Conservation (phyloP, 2,888 invertebrate genomes). For the Folsomia manolachei region DNA sequence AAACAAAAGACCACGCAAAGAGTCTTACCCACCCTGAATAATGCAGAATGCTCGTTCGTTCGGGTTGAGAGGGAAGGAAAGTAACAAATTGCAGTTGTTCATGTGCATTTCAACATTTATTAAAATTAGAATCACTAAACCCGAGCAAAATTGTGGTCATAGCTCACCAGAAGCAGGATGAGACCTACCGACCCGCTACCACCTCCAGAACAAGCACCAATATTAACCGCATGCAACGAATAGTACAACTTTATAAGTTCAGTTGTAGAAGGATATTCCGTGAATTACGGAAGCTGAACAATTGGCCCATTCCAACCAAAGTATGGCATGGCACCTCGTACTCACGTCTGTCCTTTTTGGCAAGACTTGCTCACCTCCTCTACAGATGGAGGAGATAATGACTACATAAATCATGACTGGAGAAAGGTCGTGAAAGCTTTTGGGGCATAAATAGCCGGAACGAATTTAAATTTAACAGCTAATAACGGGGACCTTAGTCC, state of each 20-base stretch:
- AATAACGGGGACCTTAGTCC: neutral
- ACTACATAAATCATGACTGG: conserved; percentile 4
- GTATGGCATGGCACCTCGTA: neutral
- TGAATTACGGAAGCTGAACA: neutral
- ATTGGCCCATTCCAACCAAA: too few species aligned
- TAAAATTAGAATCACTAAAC: conserved; percentile 15
- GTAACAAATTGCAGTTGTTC: neutral
- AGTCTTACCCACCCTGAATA: too few species aligned
- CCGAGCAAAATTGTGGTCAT: neutral
- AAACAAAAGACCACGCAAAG: too few species aligned
- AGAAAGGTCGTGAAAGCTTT: neutral
- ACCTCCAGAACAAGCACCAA: too few species aligned
- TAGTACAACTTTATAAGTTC: too few species aligned
- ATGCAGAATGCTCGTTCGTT: too few species aligned
- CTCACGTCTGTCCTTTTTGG: too few species aligned
- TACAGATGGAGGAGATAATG: neutral
- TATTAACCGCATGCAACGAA: neutral
- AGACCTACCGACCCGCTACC: too few species aligned
- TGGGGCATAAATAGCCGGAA: neutral
- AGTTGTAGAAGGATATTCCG: too few species aligned
- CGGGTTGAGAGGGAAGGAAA: too few species aligned
- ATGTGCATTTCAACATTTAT: neutral
- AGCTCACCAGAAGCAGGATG: too few species aligned
- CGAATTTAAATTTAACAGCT: neutral
- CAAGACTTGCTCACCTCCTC: neutral